Evolutionary conservation across 2,113 vertebrate species (phyloP), one percentile per base, ranked within the genome.

Genomic region (Phaethon lepturus): DNA sequence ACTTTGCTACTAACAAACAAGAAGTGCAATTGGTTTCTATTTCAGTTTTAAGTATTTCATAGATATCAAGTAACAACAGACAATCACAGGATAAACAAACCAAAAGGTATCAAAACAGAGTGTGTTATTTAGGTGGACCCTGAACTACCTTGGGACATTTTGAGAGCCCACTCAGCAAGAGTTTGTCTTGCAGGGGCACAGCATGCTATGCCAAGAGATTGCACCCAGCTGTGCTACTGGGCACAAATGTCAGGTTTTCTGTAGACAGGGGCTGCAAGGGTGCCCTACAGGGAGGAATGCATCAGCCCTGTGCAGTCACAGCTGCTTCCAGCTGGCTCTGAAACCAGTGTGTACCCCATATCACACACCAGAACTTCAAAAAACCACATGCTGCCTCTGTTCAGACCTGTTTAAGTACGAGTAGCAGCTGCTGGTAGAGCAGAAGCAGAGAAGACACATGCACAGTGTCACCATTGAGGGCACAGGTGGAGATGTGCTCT

Each of bases 201-300:
- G 47, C 12, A 26, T 13, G 14, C 20, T 58, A 9, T 18, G 11
- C 8, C 0, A 0, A 28, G 23, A 53, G 9, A 33, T 10, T 1
- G 7, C 17, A 77, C 10, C 3, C 63, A 49, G 35, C 13, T 50
- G 10, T 16, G 38, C 38, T 42, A 52, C 0, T 5, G 17, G 26
- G 6, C 29, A 53, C 35, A 80, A 33, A 66, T 12, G 2, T 24
- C 13, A 9, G 26, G 2, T 3, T 38, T 86, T 85, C 42, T 16
- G 8, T 20, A 88, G 11, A 6, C 24, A 40, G 33, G 16, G 14
- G 8, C 26, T 58, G n/a, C 73, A 84, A 80, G 33, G 10, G 8
- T 53, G 11, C 12, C 29, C 15, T 58, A 35, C 6, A 35, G 16
- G 26, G 12, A 80, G 13, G 29, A 76, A 63, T 69, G 11, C 17